Base-by-base conservation (phyloP, 2,113 vertebrate species). In the Sarotherodon lohbergeri region DNA sequence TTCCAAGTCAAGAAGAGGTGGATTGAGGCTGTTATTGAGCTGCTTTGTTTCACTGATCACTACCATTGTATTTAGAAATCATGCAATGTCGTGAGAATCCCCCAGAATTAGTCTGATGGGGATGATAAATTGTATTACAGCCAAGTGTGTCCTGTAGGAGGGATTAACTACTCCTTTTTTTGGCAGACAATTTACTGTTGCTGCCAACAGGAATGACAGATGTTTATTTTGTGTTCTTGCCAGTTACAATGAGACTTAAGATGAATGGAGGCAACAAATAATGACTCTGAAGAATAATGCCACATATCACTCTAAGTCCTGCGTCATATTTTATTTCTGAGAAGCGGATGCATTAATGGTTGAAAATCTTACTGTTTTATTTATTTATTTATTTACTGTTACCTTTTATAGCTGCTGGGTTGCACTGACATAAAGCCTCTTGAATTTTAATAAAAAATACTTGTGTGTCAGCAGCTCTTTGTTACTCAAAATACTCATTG, bases 141-240 rank as follows among this genome's bases (percentile, higher is more conserved):
- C 86, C 84, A 86, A 89, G 79, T 48, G 7, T 88, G 78, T 83
- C 92, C 83, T 79, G 66, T 41, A 82, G 87, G 90, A 91, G 19
- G 61, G 82, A 89, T 94, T 92, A 90, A 81, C 61, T 73, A 14
- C 54, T 84, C 43, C 73, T 46, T 57, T 71, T 86, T 78, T 24
- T 81, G 87, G 87, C 82, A 81, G 80, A 79, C 83, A 17, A 84
- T 87, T 11, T 82, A 17, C 27, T 4, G 9, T 68, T 52, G 34
- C 87, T 92, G 92, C 91, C 92, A 90, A 81, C 36, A 27, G 79
- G 68, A 88, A 76, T 87, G 90, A 85, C 84, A 87, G 93, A 91
- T 92, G 84, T 92, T 93, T 54, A 29, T 82, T 89, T 87, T 87
- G 87, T 80, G 63, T 52, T 92, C n/a, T 80, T 84, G 86, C 87